Percentiles rank a stretch among this genome's conserved stretches.
Evolutionary conservation across 2,888 invertebrate species (phyloP).

Genomic region (Agrotis puta): DNA sequence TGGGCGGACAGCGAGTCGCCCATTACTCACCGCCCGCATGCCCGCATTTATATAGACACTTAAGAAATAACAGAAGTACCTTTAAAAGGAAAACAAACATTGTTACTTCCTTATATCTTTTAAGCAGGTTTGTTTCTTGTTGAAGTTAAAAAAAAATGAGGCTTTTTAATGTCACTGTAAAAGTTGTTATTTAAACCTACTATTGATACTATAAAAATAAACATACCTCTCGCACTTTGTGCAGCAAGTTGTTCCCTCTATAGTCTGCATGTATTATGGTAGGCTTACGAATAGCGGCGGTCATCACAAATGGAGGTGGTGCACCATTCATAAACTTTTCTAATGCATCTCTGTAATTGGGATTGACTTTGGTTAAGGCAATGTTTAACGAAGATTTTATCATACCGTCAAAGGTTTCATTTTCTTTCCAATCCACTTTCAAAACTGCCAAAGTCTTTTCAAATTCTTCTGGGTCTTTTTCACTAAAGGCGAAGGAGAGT

Average conservation of each 20-base stretch:
- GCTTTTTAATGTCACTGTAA: no score
- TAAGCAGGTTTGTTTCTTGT: not conserved
- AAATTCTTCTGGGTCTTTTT: constrained; percentile 54
- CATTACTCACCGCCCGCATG: not conserved
- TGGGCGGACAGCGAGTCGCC: no score
- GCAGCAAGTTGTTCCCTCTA: constrained; percentile 73
- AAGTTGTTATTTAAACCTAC: not conserved
- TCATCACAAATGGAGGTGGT: not conserved
- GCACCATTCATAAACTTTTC: constrained; percentile 42
- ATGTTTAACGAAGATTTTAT: constrained; percentile 28
- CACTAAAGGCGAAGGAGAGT: constrained; percentile 72
- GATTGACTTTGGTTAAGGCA: constrained; percentile 53
- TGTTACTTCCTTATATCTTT: not conserved
- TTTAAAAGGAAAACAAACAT: not conserved
- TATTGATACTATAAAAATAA: not conserved
- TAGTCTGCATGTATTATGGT: constrained; percentile 52
- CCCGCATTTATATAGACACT: no score
- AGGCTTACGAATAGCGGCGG: not conserved
- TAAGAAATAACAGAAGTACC: not conserved
- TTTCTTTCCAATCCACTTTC: not conserved
- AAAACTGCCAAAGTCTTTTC: not conserved
- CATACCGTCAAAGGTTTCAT: not conserved
- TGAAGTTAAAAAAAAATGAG: not conserved
- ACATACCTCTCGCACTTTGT: constrained; percentile 55
- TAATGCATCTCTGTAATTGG: constrained; percentile 67